Evolutionary conservation across 53 echinoderm and acorn worm species (phyloP).

Genomic region (Stichopus horrens): DNA sequence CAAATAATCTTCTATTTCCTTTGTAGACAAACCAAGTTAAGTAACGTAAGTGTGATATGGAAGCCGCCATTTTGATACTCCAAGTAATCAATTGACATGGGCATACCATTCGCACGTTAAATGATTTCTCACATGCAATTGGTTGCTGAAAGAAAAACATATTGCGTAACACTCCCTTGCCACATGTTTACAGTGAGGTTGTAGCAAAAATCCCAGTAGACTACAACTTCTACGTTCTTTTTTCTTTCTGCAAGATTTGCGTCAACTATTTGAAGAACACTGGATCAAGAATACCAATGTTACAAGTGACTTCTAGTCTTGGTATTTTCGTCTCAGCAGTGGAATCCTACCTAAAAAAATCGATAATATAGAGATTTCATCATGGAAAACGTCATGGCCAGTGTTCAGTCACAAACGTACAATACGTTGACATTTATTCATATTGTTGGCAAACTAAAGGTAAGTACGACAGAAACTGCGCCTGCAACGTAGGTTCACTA

Average conservation of each 20-base stretch:
- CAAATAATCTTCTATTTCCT: neutral
- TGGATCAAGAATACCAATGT: too few relatives aligned
- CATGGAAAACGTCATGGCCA: neutral
- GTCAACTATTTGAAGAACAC: too few relatives aligned
- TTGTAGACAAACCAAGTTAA: neutral
- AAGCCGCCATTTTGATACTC: constrained; percentile 38
- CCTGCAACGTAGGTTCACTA: too few relatives aligned
- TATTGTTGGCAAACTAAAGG: constrained; percentile 64
- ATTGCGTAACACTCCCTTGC: neutral
- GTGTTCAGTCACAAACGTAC: neutral
- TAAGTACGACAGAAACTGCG: neutral
- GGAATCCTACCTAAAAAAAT: too few relatives aligned
- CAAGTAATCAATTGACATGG: neutral
- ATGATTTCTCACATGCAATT: neutral
- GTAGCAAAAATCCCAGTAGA: too few relatives aligned
- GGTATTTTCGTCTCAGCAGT: too few relatives aligned
- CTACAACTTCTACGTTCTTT: too few relatives aligned
- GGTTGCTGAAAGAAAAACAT: neutral
- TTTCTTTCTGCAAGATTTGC: too few relatives aligned
- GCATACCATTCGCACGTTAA: neutral
- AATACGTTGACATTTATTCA: constrained; percentile 58
- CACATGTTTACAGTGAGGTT: neutral
- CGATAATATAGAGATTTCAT: too few relatives aligned
- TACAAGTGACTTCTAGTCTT: too few relatives aligned
- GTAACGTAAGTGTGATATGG: neutral